A percentile compares a stretch with the other conserved stretches of the same genome.
Conservation (phyloP, 1,140 invertebrate genomes). For the Geopemphigus sp. region DNA sequence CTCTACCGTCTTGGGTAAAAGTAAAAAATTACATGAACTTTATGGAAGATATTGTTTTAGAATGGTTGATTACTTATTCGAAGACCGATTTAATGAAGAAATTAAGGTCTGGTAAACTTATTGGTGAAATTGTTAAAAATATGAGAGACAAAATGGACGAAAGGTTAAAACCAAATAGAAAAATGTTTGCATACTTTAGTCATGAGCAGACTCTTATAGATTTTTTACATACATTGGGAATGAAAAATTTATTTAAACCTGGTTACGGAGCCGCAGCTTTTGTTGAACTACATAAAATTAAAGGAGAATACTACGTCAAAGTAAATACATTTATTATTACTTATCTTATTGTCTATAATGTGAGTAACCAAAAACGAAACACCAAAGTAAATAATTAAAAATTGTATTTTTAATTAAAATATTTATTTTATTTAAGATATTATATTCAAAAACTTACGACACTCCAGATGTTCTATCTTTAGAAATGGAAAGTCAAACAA, state of each 20-base stretch:
- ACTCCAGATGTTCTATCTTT: constrained; percentile 36
- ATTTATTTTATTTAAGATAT: constrained; percentile 11
- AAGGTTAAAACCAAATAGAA: constrained; percentile 16
- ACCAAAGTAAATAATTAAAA: too few relatives aligned
- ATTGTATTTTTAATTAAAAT: background rate
- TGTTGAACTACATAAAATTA: constrained; percentile 35
- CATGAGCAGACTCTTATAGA: constrained; percentile 38
- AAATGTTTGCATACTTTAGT: constrained; percentile 45
- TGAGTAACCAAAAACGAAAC: too few relatives aligned
- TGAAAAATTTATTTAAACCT: constrained; percentile 40
- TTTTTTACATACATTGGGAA: constrained; percentile 41
- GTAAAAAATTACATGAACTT: constrained; percentile 22
- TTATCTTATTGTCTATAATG: background rate
- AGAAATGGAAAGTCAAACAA: constrained; percentile 27
- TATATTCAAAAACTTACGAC: constrained; percentile 38
- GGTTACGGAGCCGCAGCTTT: constrained; percentile 31
- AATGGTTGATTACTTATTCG: constrained; percentile 34
- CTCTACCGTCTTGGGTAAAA: constrained; percentile 41
- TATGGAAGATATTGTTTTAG: constrained; percentile 44
- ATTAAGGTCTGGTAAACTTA: constrained; percentile 36
- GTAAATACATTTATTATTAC: constrained; percentile 6
- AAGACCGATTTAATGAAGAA: constrained; percentile 44
- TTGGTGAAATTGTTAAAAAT: constrained; percentile 32
- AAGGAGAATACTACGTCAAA: constrained; percentile 35
- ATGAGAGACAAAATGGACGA: constrained; percentile 44